Evolutionary conservation across 1,140 invertebrate genomes (phyloP), one percentile per base, ranked within the genome.

Genomic region (Physella acuta): DNA sequence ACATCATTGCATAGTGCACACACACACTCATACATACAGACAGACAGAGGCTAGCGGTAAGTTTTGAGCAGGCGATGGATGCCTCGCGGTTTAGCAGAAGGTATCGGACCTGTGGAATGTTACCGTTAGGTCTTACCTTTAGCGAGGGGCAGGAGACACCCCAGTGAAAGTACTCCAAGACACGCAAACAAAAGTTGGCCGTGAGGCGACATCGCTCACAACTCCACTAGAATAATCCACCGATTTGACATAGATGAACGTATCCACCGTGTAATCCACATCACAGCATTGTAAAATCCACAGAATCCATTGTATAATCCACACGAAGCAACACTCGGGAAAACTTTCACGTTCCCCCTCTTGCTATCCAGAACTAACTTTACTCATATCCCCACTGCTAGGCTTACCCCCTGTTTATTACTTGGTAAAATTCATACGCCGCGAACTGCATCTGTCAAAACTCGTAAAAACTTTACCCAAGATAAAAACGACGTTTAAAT

Each of bases 21-120:
- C n/a, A n/a, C n/a, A n/a, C n/a, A n/a, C n/a, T n/a, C n/a, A n/a
- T n/a, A n/a, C n/a, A n/a, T n/a, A n/a, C n/a, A n/a, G n/a, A n/a
- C n/a, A n/a, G n/a, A n/a, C n/a, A n/a, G n/a, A n/a, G n/a, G n/a
- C n/a, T n/a, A n/a, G n/a, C n/a, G n/a, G n/a, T n/a, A n/a, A n/a
- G n/a, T n/a, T n/a, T n/a, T n/a, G n/a, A n/a, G n/a, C n/a, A n/a
- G n/a, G n/a, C n/a, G n/a, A n/a, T n/a, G n/a, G n/a, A n/a, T n/a
- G n/a, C 5, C 72, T 76, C 14, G 67, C 71, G 24, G 75, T 76
- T 56, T 33, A 66, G 61, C 62, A 70, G 71, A 62, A 51, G 73
- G 39, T 24, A 8, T 55, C 8, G 53, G 26, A 55, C 53, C 53
- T 28, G 53, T 17, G 33, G 58, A 28, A 11, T 60, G 58, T 34